phyloP scores from a whole-genome alignment of 2,797 vertebrate genomes.

The Meda fulgida region DNA sequence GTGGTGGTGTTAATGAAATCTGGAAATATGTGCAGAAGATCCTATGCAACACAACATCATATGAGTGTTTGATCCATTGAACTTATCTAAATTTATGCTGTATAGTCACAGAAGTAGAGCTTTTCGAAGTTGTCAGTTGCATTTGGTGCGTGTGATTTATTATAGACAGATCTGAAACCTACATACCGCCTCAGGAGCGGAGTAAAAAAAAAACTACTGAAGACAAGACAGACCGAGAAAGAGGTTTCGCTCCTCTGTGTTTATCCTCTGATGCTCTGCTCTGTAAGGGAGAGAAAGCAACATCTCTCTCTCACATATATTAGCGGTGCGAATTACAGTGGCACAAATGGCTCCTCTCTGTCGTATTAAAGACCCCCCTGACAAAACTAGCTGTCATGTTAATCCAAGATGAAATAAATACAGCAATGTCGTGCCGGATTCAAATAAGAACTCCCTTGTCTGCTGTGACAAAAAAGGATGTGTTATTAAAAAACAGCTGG shows the following conservation, averaged over 20 bases:
- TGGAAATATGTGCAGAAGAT: slow-evolving; percentile 77
- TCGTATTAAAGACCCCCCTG: slow-evolving; percentile 98
- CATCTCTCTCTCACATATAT: slow-evolving; percentile 96
- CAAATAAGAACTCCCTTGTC: slow-evolving; percentile 90
- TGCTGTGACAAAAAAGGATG: slow-evolving; percentile 80
- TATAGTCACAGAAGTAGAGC: neutral
- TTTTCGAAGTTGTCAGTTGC: neutral
- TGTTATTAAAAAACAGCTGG: slow-evolving; percentile 73
- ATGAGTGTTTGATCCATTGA: slow-evolving; percentile 79
- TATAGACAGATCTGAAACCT: slow-evolving; percentile 10
- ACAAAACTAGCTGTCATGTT: slow-evolving; percentile 99
- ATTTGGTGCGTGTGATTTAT: neutral
- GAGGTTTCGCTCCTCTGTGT: slow-evolving; percentile 44
- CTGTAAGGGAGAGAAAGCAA: slow-evolving; percentile 90
- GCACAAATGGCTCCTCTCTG: slow-evolving; percentile 94
- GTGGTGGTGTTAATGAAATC: slow-evolving; percentile 82
- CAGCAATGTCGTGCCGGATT: slow-evolving; percentile 95
- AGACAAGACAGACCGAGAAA: slow-evolving; percentile 1
- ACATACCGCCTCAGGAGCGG: neutral
- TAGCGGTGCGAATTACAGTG: slow-evolving; percentile 99
- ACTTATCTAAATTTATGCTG: slow-evolving; percentile 19
- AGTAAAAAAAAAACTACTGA: slow-evolving; percentile 1
- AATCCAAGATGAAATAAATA: slow-evolving; percentile 99
- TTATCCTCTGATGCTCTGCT: slow-evolving; percentile 89
- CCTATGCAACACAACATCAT: slow-evolving; percentile 74